These are phyloP conservation scores for Glareola pratincola DNA, from an alignment of 2,113 vertebrate genomes.

Conservation along the genomic window DNA sequence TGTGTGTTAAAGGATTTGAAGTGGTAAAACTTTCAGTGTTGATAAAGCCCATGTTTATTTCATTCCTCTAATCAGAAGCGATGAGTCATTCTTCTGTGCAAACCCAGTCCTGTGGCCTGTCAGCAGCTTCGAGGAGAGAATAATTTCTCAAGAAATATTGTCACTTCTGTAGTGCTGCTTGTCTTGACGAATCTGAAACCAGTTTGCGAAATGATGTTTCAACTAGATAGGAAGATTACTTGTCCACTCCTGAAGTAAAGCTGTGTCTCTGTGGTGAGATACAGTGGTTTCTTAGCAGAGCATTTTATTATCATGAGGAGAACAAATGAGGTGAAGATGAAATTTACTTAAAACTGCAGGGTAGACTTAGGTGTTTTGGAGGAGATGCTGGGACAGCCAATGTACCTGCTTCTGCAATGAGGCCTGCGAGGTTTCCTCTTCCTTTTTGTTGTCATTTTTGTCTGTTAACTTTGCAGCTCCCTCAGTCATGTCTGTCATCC, in stretches of 20 bases:
- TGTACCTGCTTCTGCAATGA: not conserved
- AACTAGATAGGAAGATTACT: not conserved
- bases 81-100: not conserved
- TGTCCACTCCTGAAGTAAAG: not conserved
- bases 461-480: not conserved
- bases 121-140: not conserved
- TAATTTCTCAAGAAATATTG: not conserved
- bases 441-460: not conserved
- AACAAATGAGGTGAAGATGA: not conserved
- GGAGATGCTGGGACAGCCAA: not conserved
- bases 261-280: not conserved
- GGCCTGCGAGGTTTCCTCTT: not conserved
- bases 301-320: not conserved
- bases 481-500: not conserved
- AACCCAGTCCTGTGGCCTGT: not conserved
- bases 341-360: not conserved
- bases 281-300: not conserved
- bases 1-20: not conserved
- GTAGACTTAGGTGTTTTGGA: not conserved
- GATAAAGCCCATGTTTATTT: not conserved
- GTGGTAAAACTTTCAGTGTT: not conserved
- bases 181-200: accelerated
- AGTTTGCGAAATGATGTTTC: not conserved
- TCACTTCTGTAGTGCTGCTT: not conserved
- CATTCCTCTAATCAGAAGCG: not conserved